Evolutionary conservation across 2,113 vertebrate species (phyloP).

Genomic region (Haplochromis vanheusdeni): DNA sequence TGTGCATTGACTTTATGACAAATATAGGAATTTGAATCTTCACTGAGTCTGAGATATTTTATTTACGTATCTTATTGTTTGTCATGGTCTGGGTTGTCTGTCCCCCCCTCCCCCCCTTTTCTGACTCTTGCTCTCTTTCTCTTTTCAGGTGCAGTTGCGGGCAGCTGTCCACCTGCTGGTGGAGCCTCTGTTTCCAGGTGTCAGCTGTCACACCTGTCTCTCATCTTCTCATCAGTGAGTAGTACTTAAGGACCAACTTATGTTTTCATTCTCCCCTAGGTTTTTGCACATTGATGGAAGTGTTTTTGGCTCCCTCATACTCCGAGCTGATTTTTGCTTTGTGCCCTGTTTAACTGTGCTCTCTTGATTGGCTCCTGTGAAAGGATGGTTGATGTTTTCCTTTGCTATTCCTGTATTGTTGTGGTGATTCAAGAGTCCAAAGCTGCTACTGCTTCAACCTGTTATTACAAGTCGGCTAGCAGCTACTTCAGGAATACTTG

Average conservation of each 20-base stretch:
- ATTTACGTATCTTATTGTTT: not conserved
- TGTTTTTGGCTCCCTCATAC: too few relatives aligned
- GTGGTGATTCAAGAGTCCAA: not conserved
- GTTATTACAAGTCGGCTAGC: not conserved
- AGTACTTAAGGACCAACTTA: not conserved
- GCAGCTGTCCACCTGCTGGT: not conserved
- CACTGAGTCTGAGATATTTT: not conserved
- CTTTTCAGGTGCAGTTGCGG: not conserved
- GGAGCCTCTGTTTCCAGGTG: not conserved
- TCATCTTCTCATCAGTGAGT: not conserved
- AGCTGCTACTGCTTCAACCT: not conserved
- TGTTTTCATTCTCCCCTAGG: too few relatives aligned
- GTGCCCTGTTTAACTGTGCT: not conserved
- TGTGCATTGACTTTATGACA: not conserved
- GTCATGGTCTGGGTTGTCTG: not conserved
- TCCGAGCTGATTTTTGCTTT: not conserved
- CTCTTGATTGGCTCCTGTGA: not conserved
- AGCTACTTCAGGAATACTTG: not conserved
- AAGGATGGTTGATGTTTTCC: not conserved
- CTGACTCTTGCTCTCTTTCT: not conserved
- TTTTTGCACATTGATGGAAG: not conserved
- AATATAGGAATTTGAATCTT: not conserved
- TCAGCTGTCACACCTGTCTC: not conserved
- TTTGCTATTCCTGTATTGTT: not conserved
- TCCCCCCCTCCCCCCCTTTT: accelerated